Conservation (phyloP, 2,113 vertebrate genomes). For the Mionectes macconnelli region DNA sequence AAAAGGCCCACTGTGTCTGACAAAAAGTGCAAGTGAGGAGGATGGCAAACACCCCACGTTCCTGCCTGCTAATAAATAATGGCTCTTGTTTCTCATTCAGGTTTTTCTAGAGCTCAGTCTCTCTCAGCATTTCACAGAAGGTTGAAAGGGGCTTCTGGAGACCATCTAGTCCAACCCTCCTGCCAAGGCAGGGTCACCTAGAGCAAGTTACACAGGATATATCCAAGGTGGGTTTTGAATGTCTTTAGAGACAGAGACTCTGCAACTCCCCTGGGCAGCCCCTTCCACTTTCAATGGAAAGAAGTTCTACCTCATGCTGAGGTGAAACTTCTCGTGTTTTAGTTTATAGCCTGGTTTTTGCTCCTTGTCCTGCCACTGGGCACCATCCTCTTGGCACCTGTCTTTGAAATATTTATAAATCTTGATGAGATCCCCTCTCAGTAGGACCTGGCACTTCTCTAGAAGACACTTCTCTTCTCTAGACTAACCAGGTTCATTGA, state of each 20-base stretch:
- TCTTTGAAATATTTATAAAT: fast-evolving
- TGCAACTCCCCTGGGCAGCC: neutral
- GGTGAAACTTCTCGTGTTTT: neutral
- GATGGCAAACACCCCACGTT: neutral
- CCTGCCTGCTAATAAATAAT: neutral
- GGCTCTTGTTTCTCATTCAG: neutral
- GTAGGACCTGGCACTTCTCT: too few relatives aligned
- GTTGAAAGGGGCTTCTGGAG: neutral
- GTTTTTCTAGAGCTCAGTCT: neutral
- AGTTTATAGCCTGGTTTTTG: neutral
- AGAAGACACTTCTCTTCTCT: neutral
- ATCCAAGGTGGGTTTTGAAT: neutral
- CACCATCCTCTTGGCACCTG: neutral
- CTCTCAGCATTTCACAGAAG: neutral
- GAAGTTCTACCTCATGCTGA: neutral
- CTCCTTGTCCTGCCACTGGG: neutral
- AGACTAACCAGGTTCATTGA: neutral
- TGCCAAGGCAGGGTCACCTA: neutral
- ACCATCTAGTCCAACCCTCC: neutral
- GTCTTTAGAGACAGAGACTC: neutral
- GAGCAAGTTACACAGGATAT: neutral
- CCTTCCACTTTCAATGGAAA: neutral
- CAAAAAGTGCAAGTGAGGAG: neutral
- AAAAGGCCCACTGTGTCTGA: neutral
- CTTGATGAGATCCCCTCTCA: neutral